A percentile compares a stretch with the other conserved stretches of the same genome.
Evolutionary conservation across 2,888 invertebrate species (phyloP).

Genomic region (Graphium colonna): DNA sequence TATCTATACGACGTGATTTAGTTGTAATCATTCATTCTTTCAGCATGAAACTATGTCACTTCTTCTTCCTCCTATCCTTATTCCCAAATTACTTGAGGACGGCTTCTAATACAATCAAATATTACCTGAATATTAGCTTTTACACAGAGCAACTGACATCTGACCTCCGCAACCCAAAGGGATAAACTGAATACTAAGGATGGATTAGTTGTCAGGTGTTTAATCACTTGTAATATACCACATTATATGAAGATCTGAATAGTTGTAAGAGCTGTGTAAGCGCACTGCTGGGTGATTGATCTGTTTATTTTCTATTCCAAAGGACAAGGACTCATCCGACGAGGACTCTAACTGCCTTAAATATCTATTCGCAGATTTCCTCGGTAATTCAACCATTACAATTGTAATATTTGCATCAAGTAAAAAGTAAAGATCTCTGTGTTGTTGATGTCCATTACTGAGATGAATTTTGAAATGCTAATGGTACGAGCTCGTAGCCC

Average conservation of each 20-base stretch:
- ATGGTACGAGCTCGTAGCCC: constrained; percentile 42
- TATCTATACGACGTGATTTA: no score
- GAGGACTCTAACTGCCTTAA: constrained; percentile 85
- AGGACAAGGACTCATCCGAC: constrained; percentile 72
- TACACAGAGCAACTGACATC: no score
- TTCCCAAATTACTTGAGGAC: no score
- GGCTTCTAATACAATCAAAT: no score
- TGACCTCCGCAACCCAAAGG: no score
- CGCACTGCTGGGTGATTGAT: constrained; percentile 41
- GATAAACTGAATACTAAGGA: no score
- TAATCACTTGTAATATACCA: constrained; percentile 41
- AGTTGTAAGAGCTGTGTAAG: constrained; percentile 24
- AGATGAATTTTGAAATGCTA: constrained; percentile 46
- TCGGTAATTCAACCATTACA: constrained; percentile 74
- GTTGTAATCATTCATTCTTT: no score
- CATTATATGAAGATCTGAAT: constrained; percentile 30
- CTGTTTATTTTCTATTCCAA: constrained; percentile 62
- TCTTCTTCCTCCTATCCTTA: no score
- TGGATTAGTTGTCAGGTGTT: no score
- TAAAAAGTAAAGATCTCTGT: constrained; percentile 63
- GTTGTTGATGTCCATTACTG: constrained; percentile 62
- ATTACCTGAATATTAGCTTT: no score
- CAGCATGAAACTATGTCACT: no score
- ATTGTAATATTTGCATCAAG: constrained; percentile 43
- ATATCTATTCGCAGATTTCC: constrained; percentile 84